Base-by-base conservation (phyloP, 2,888 invertebrate species). In the Drosophila formosana region DNA sequence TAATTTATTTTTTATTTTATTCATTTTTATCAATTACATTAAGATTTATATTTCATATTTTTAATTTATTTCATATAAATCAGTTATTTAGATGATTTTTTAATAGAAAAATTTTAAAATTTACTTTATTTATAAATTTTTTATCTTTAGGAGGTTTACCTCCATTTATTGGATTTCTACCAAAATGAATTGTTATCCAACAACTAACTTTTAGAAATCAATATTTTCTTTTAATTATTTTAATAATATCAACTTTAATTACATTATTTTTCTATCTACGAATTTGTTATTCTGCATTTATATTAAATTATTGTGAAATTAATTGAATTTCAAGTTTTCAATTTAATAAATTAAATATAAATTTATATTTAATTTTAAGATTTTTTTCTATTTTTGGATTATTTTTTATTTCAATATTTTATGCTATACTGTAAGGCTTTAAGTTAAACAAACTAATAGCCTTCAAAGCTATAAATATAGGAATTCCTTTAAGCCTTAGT, bases 381-480 rank as follows among this genome's bases (percentile, higher is more conserved):
- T 85, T 90, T 73, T 66, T 91, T 60, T 85, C 87, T 4, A 69
- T 85, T 41, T 82, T 82, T 72, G 89, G 91, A 1, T 71, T 92
- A 88, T 78, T 91, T 47, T 26, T 88, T 70, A 78, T 87, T 72
- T 83, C 73, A 58, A 53, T 87, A 72, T 68, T 87, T 69, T 84
- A 65, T 78, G 66, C 72, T 51, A 74, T 73, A 66, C 34, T 78
- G 46, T 77, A 77, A 75, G 70, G 75, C 47, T 78, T 76, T 78
- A 68, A 68, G 60, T 76, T 78, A 76, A 75, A 28, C 2, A 94
- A 94, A 94, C 94, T 94, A 93, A 93, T 93, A 94, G 92, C 94
- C 93, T 94, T 94, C 94, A 94, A 94, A 94, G 94, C 93, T 94
- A 91, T 93, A 90, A 93, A 94, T 94, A 94, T 82, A 78, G 87